Conservation (phyloP, 2,797 vertebrate species). For the Sciurus carolinensis region DNA sequence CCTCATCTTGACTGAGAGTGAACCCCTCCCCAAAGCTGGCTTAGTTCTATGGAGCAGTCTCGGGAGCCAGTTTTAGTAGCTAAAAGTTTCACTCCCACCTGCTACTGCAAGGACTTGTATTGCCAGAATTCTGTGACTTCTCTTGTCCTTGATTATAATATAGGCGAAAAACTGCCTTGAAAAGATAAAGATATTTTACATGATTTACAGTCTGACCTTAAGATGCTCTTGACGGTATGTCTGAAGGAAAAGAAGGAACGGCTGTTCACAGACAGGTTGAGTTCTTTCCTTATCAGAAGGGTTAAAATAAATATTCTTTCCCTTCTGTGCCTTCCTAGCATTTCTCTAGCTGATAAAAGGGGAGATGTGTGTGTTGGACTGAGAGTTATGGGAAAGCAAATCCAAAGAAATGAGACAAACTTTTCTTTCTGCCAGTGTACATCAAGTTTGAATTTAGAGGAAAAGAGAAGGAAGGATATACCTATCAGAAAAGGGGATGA, state of each 20-base stretch:
- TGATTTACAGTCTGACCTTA: conserved; percentile 88
- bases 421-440: not conserved
- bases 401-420: conserved; percentile 58
- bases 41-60: not conserved
- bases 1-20: not conserved
- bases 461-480: not conserved
- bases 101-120: not conserved
- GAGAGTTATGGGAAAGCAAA: conserved; percentile 60
- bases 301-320: conserved; percentile 86
- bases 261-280: conserved; percentile 78
- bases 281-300: conserved; percentile 86
- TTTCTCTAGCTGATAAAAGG: conserved; percentile 82
- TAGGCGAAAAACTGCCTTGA: conserved; percentile 70
- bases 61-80: not conserved
- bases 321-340: conserved; percentile 8
- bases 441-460: not conserved
- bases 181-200: conserved; percentile 86
- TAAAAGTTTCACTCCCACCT: conserved; percentile 14
- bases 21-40: not conserved
- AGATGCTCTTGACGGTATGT: conserved; percentile 83
- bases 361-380: conserved; percentile 69
- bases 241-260: conserved; percentile 81
- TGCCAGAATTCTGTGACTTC: conserved; percentile 68
- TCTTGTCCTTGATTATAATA: conserved; percentile 81
- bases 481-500: not conserved